A percentile compares a stretch with the other conserved stretches of the same genome.
These are phyloP conservation scores for Dinothrombium tinctorium DNA, from an alignment of 1,140 invertebrate genomes.

Conservation along the genomic window DNA sequence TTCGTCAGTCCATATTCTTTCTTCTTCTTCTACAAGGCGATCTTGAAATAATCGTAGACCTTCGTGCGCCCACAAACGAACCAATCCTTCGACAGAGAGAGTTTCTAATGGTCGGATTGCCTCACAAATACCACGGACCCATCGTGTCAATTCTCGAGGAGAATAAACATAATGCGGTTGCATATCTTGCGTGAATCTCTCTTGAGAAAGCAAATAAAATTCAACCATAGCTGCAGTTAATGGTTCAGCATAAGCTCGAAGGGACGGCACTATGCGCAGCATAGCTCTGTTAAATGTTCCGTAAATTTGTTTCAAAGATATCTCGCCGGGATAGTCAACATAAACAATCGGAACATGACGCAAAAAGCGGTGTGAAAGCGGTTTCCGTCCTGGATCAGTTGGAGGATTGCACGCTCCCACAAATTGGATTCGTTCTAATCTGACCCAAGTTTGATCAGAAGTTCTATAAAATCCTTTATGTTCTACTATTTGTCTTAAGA, in stretches of 20 bases:
- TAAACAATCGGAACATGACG: constrained; percentile 94
- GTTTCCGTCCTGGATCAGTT: constrained; percentile 95
- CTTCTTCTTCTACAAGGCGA: constrained; percentile 68
- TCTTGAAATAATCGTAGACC: constrained; percentile 87
- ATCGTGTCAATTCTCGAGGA: constrained; percentile 96
- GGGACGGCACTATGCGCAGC: constrained; percentile 65
- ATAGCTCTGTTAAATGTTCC: constrained; percentile 94
- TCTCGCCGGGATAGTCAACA: constrained; percentile 96
- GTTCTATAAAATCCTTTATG: constrained; percentile 63
- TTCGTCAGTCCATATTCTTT: constrained; percentile 92
- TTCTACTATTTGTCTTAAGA: constrained; percentile 87
- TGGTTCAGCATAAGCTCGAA: constrained; percentile 79
- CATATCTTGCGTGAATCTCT: constrained; percentile 97
- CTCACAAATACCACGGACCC: constrained; percentile 97
- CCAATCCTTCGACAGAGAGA: constrained; percentile 71
- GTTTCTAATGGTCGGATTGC: constrained; percentile 78
- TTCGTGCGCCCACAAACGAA: constrained; percentile 94
- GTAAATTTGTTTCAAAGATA: constrained; percentile 92
- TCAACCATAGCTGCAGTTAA: constrained; percentile 98
- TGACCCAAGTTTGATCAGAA: constrained; percentile 87
- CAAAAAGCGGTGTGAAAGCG: constrained; percentile 63
- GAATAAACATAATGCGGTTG: constrained; percentile 99
- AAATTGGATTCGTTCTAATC: constrained; percentile 92
- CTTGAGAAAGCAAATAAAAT: constrained; percentile 88
- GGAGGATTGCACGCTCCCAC: constrained; percentile 99